Conservation (phyloP, 2,888 invertebrate species). For the Agriopis marginaria region DNA sequence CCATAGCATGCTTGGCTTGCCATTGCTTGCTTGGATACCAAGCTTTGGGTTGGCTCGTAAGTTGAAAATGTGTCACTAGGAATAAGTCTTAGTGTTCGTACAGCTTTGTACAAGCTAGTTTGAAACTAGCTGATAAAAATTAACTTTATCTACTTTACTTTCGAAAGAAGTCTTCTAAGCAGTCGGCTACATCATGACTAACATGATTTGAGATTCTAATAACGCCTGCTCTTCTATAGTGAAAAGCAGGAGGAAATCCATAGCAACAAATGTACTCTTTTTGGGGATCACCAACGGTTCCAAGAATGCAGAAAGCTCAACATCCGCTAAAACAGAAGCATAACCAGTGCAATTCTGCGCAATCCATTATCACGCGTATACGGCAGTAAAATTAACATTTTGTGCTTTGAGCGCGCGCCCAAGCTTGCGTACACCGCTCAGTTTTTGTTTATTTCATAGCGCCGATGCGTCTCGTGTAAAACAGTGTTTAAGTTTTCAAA, state of each 20-base stretch:
- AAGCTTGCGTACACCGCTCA: conserved; percentile 70
- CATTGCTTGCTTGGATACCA: too few species aligned
- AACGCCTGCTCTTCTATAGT: not conserved
- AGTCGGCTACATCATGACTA: too few species aligned
- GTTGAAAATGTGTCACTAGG: too few species aligned
- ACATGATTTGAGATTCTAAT: too few species aligned
- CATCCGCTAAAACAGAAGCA: conserved; percentile 44
- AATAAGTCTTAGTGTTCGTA: too few species aligned
- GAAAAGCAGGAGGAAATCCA: not conserved
- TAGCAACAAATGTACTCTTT: not conserved
- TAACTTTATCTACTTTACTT: too few species aligned
- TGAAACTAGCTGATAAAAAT: too few species aligned
- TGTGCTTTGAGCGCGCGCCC: conserved; percentile 59
- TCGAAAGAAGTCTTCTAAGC: too few species aligned
- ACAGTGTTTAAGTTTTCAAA: conserved; percentile 20
- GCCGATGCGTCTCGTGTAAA: conserved; percentile 42
- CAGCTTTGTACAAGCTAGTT: too few species aligned
- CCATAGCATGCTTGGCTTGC: too few species aligned
- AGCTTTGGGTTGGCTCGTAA: too few species aligned
- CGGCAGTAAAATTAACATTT: conserved; percentile 65
- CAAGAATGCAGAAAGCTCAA: conserved; percentile 42
- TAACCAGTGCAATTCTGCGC: conserved; percentile 45
- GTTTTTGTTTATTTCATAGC: conserved; percentile 84
- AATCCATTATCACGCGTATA: conserved; percentile 60
- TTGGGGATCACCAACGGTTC: conserved; percentile 14